Evolutionary conservation across 30 jellyfish, hydroid and myxozoan genomes (phyloP).

Genomic region (Aurelia sp.): DNA sequence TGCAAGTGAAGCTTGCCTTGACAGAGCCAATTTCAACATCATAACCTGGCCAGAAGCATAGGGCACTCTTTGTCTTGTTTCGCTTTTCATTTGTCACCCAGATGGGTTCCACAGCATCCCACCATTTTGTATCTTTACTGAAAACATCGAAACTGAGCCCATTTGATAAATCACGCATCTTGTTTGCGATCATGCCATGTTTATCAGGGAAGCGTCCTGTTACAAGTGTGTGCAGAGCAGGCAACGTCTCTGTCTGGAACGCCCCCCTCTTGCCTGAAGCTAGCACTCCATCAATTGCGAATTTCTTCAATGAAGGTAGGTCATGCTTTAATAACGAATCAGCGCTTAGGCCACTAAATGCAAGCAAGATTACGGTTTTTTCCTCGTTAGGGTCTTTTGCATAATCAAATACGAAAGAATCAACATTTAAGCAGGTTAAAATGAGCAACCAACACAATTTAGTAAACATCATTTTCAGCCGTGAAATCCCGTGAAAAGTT

Average conservation of each 20-base stretch:
- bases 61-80: constrained; percentile 76
- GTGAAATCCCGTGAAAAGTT: too few species aligned
- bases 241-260: constrained; percentile 91
- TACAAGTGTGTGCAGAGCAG: constrained; percentile 84
- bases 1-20: constrained; percentile 40
- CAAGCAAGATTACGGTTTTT: constrained; percentile 76
- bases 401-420: constrained; percentile 45
- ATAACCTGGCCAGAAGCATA: constrained; percentile 98
- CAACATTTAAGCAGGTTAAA: not conserved
- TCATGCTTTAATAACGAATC: constrained; percentile 25
- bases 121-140: constrained; percentile 76
- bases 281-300: constrained; percentile 78
- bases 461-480: not conserved
- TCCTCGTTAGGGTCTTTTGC: constrained; percentile 75
- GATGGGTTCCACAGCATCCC: constrained; percentile 91
- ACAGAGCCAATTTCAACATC: constrained; percentile 42
- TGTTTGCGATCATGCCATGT: constrained; percentile 94
- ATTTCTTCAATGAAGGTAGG: constrained; percentile 64
- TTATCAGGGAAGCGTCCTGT: constrained; percentile 90
- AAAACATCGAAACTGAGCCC: constrained; percentile 73
- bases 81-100: constrained; percentile 85
- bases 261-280: constrained; percentile 70
- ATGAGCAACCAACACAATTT: not conserved
- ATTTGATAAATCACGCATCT: constrained; percentile 63
- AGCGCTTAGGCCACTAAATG: constrained; percentile 92